Percentiles rank a stretch among this genome's conserved stretches.
Conservation (phyloP, 1,140 invertebrate species). For the Copidosoma floridanum region DNA sequence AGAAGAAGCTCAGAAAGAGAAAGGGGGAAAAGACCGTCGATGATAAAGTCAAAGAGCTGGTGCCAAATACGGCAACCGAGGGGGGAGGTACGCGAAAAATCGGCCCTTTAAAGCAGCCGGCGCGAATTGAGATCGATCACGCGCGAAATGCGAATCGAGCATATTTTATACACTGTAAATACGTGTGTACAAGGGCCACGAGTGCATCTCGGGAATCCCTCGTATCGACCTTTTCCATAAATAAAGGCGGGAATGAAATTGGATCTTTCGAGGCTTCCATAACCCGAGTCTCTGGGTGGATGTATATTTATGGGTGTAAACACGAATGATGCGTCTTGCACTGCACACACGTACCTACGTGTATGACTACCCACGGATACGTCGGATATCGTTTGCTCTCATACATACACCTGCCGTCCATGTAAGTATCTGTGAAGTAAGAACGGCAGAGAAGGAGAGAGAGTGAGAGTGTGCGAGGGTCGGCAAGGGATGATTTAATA, state of each 20-base stretch:
- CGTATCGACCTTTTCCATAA: conserved; percentile 8
- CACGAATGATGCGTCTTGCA: no score
- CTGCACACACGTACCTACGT: no score
- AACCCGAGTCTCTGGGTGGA: no score
- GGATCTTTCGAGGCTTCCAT: conserved; percentile 1
- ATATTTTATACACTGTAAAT: no score
- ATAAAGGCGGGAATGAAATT: conserved; percentile 14
- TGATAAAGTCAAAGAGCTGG: background rate
- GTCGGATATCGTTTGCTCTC: no score
- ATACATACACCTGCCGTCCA: no score
- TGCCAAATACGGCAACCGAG: background rate
- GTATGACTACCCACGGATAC: no score
- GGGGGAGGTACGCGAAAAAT: background rate
- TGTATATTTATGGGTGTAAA: no score
- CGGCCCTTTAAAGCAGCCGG: background rate
- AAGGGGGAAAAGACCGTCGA: background rate
- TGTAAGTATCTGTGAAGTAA: no score
- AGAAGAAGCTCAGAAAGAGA: background rate
- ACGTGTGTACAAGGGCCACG: no score
- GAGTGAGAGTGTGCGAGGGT: background rate
- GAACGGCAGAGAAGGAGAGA: conserved; percentile 4
- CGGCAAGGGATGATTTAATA: conserved; percentile 16
- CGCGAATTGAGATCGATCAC: conserved; percentile 9
- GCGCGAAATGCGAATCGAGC: conserved; percentile 14
- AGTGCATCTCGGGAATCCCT: no score